Evolutionary conservation across 2,797 vertebrate genomes (phyloP).

Genomic region (Syngnathus acus): DNA sequence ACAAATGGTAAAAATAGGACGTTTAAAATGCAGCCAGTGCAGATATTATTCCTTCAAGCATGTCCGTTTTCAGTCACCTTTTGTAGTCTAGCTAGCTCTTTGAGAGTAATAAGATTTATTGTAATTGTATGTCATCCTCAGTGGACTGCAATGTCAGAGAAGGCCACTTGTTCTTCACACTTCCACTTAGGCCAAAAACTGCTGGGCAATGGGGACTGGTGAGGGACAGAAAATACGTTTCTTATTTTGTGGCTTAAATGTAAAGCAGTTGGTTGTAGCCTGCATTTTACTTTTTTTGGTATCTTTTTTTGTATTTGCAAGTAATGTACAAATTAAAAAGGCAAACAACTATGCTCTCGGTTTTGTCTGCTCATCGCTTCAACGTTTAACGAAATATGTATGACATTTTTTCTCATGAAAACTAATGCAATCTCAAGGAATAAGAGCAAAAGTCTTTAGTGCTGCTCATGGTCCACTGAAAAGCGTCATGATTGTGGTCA

Average conservation of each 20-base stretch:
- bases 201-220: background rate
- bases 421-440: background rate
- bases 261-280: background rate
- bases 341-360: background rate
- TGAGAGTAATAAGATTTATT: background rate
- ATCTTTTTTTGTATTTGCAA: background rate
- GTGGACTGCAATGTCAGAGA: background rate
- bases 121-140: background rate
- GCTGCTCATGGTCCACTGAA: conserved; percentile 56
- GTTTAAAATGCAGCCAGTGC: background rate
- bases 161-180: background rate
- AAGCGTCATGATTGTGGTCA: conserved; percentile 46
- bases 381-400: background rate
- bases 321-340: background rate
- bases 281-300: too few relatives aligned
- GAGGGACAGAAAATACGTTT: background rate
- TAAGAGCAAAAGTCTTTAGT: conserved; percentile 16
- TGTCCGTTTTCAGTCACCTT: background rate
- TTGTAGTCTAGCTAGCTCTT: background rate
- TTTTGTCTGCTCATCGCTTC: background rate
- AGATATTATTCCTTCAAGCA: background rate
- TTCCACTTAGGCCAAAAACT: background rate
- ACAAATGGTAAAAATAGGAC: conserved; percentile 4
- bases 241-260: background rate
- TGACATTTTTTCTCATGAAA: background rate